These are phyloP conservation scores for Eurypyga helias DNA, from an alignment of 2,113 vertebrate genomes.

Conservation along the genomic window DNA sequence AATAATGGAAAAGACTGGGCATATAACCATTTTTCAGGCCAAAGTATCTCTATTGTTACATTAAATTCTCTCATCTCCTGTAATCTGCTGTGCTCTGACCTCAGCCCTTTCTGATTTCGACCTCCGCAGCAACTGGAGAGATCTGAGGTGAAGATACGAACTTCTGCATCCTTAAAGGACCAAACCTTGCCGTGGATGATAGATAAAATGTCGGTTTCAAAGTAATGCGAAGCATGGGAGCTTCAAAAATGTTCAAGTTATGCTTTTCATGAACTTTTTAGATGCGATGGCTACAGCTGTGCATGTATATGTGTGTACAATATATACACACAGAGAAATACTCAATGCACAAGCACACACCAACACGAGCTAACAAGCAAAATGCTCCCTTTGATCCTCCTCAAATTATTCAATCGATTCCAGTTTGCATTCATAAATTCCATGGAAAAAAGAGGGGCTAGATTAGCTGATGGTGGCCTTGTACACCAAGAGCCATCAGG, in stretches of 20 bases:
- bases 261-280: background rate
- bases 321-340: background rate
- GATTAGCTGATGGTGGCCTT: background rate
- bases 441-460: background rate
- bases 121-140: background rate
- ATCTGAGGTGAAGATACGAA: background rate
- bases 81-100: background rate
- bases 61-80: background rate
- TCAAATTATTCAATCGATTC: rapidly evolving
- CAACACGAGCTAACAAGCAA: background rate
- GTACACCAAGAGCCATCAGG: background rate
- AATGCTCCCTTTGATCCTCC: background rate
- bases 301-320: too few species aligned
- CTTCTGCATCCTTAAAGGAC: background rate
- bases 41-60: background rate
- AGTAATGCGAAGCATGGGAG: background rate
- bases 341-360: rapidly evolving
- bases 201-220: background rate
- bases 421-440: background rate
- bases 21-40: background rate
- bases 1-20: background rate
- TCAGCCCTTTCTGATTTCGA: background rate
- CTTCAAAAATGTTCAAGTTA: background rate
- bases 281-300: rapidly evolving
- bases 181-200: background rate